phyloP scores from a whole-genome alignment of 1,140 invertebrate species.

The Meloidogyne exigua region DNA sequence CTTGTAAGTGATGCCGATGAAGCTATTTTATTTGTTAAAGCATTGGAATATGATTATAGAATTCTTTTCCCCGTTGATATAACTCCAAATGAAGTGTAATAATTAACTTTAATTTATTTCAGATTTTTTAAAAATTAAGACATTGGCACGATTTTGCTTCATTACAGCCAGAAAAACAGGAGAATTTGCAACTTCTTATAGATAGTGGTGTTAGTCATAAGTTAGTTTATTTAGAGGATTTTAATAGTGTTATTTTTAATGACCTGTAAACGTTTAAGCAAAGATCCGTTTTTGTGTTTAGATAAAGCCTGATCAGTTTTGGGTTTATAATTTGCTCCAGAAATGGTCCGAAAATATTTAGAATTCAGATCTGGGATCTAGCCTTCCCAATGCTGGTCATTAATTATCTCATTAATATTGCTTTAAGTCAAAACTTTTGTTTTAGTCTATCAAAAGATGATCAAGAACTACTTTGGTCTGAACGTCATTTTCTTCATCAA shows the following conservation, averaged over 20 bases:
- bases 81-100: constrained; percentile 27
- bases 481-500: constrained; percentile 38
- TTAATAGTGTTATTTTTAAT: no score
- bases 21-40: constrained; percentile 35
- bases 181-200: constrained; percentile 29
- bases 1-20: constrained; percentile 39
- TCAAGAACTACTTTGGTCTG: constrained; percentile 47
- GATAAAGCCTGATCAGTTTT: no score
- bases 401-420: not conserved
- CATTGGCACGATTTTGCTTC: constrained; percentile 27
- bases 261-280: no score
- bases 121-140: constrained; percentile 20
- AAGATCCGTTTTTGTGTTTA: no score
- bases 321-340: no score
- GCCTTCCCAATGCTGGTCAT: no score
- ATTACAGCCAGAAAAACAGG: constrained; percentile 30
- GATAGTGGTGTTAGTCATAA: constrained; percentile 28
- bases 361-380: no score
- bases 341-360: no score
- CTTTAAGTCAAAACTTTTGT: constrained; percentile 13
- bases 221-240: constrained; percentile 17
- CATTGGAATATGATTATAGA: constrained; percentile 46
- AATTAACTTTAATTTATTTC: not conserved
- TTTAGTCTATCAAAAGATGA: constrained; percentile 41
- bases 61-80: constrained; percentile 37